Evolutionary conservation across 2,113 vertebrate species (phyloP).

Genomic region (Ictidomys tridecemlineatus): DNA sequence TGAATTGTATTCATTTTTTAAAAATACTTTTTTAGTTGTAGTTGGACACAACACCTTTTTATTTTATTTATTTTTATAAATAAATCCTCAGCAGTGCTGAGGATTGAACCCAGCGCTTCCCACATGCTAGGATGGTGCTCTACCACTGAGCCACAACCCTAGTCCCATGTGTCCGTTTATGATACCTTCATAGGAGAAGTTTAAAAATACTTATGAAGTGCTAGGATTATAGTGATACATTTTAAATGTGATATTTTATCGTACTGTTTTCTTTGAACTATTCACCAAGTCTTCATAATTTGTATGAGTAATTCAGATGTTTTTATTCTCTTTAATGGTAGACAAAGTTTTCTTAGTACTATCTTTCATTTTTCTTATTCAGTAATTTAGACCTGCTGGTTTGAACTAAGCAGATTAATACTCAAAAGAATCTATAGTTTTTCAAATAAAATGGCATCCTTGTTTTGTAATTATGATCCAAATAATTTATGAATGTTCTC

Average conservation of each 20-base stretch:
- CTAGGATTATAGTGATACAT: slow-evolving; percentile 7
- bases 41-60: no score
- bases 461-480: slow-evolving; percentile 49
- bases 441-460: slow-evolving; percentile 1
- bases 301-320: slow-evolving; percentile 5
- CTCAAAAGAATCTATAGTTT: slow-evolving; percentile 63
- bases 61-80: no score
- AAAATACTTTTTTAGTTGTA: not conserved
- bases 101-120: no score
- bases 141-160: no score
- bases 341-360: slow-evolving; percentile 29
- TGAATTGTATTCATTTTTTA: not conserved
- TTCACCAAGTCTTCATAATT: not conserved
- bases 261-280: not conserved
- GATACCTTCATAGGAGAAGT: slow-evolving; percentile 8
- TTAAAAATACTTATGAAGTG: not conserved
- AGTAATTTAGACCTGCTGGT: not conserved
- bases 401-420: slow-evolving; percentile 26
- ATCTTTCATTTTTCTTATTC: slow-evolving; percentile 19
- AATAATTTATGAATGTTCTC: slow-evolving; percentile 41
- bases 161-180: not conserved
- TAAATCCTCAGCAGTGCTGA: no score
- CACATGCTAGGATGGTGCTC: no score
- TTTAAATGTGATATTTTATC: slow-evolving; percentile 33
- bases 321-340: slow-evolving; percentile 56